phyloP scores from a whole-genome alignment of 2,888 invertebrate species.

The Lysandra coridon region DNA sequence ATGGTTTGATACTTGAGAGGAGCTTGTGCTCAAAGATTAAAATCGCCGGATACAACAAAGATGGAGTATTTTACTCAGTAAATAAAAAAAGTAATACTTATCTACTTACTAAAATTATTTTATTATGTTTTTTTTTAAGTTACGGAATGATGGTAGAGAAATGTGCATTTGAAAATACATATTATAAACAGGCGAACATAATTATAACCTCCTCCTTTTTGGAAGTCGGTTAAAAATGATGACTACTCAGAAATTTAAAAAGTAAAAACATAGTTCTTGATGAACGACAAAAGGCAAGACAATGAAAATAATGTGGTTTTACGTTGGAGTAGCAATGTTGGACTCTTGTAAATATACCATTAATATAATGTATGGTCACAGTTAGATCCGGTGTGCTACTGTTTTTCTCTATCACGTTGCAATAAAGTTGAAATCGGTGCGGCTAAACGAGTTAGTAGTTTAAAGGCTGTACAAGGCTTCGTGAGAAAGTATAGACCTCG shows the following conservation, averaged over 20 bases:
- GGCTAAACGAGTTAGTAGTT: neutral
- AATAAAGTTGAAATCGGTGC: neutral
- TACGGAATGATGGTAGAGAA: no score
- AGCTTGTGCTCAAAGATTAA: neutral
- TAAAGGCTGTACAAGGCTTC: constrained; percentile 30
- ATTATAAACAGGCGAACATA: no score
- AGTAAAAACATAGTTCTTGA: neutral
- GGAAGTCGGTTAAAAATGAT: no score
- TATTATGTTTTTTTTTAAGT: no score
- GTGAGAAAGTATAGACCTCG: constrained; percentile 75
- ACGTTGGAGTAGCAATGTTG: neutral
- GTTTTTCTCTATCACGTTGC: neutral
- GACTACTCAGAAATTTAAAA: no score
- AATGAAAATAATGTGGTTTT: neutral
- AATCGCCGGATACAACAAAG: neutral
- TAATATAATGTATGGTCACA: no score
- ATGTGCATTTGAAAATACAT: no score
- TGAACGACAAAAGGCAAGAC: neutral
- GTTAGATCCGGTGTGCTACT: neutral
- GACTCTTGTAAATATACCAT: neutral
- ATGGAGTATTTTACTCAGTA: neutral
- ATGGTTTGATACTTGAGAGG: constrained; percentile 10
- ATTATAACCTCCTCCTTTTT: no score
- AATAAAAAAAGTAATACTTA: no score
- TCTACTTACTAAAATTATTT: no score